Conservation (phyloP, 2,797 vertebrate genomes). For the Sardinella longiceps region DNA sequence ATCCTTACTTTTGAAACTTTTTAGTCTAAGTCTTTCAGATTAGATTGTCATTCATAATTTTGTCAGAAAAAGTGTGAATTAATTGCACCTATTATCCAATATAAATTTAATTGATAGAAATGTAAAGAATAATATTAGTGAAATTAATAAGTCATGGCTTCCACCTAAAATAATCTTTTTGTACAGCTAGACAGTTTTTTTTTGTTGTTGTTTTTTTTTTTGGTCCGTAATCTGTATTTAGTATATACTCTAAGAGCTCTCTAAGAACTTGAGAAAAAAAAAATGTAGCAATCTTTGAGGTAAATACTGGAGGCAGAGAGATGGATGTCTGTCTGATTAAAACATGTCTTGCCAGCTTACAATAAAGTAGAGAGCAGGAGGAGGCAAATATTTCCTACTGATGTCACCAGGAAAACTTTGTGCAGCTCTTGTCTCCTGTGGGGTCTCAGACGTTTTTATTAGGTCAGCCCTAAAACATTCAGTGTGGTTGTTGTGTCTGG, state of each 20-base stretch:
- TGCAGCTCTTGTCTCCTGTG: not conserved
- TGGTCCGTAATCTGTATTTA: not conserved
- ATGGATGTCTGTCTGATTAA: not conserved
- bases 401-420: slow-evolving; percentile 20
- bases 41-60: not conserved
- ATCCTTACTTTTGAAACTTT: not conserved
- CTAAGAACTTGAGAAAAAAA: too few relatives aligned
- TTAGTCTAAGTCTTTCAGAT: not conserved
- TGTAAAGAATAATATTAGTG: not conserved
- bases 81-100: not conserved
- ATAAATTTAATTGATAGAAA: not conserved
- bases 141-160: not conserved
- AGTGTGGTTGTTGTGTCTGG: slow-evolving; percentile 18
- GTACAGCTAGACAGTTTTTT: not conserved
- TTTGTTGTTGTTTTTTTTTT: not conserved
- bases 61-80: not conserved
- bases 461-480: not conserved
- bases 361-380: not conserved
- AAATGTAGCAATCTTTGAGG: too few relatives aligned
- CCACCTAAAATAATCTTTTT: too few relatives aligned
- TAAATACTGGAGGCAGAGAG: not conserved
- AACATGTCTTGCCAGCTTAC: not conserved
- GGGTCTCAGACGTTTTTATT: not conserved
- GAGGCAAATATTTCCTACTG: slow-evolving; percentile 20
- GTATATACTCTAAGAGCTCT: not conserved